Evolutionary conservation across 2,888 invertebrate species (phyloP), one percentile per base, ranked within the genome.

Genomic region (Spodoptera exigua): DNA sequence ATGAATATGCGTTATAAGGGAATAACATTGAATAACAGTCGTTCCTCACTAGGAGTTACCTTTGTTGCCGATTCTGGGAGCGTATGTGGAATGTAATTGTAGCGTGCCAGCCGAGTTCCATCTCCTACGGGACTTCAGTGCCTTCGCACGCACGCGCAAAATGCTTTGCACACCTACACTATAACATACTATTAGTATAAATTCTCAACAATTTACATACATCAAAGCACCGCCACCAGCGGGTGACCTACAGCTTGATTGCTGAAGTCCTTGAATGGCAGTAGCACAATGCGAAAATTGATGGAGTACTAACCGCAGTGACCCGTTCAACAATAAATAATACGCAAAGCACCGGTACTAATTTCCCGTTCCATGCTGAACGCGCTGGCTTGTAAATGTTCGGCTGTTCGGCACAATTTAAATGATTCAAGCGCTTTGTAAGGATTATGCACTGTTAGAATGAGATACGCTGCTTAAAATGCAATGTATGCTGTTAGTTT

Each of bases 71-170:
- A 89, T 89, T 89, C 88, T 76, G 76, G 67, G 67, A 84, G 80
- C 87, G 86, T 87, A 86, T 84, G 75, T 82, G 86, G 85, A 86
- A 86, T 87, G 88, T 90, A 90, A 91, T 90, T 89, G 88, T 87
- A 84, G 87, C 85, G 82, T 87, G 85, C 84, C 87, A 85, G 85
- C 71, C 83, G 79, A 77, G 80, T 77, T 78, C 76, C 73, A 70
- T 71, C 74, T 86, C 88, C 88, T 81, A 37, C 61, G 88, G 87
- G 90, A 88, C 66, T 78, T 78, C 69, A 60, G 61, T 69, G 71
- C 70, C 72, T 69, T 61, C 68, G 71, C 79, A 81, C 82, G 80
- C 79, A 84, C 77, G 82, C 79, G 78, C 78, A 76, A 78, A 68
- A 74, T 73, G 44, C 63, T 68, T 65, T 43, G 53, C 73, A 61